A percentile compares a stretch with the other conserved stretches of the same genome.
These are phyloP conservation scores for human DNA, from an alignment of 2,113 vertebrate species.

Conservation along the genomic window DNA sequence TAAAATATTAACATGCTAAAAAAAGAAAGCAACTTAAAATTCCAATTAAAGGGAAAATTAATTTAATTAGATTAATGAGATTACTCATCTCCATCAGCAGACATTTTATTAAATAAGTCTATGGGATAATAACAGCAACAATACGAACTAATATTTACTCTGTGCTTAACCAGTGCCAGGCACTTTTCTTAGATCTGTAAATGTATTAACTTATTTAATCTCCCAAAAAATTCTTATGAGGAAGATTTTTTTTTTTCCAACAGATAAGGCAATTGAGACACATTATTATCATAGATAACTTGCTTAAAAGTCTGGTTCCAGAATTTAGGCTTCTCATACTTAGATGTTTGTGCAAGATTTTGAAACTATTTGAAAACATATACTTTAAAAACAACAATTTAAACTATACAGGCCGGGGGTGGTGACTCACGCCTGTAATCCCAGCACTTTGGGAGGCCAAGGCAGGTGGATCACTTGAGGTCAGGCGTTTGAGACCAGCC, in stretches of 20 bases:
- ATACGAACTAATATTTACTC: background rate
- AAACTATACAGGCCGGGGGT: background rate
- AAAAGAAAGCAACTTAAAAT: constrained; percentile 63
- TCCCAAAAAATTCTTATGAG: background rate
- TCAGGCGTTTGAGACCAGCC: background rate
- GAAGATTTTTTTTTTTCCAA: background rate
- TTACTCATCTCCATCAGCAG: background rate
- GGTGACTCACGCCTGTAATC: background rate
- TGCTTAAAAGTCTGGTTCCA: background rate
- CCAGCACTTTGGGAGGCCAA: background rate
- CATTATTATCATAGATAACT: background rate
- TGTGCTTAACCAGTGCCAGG: background rate
- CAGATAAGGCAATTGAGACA: background rate
- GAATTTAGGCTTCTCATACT: background rate
- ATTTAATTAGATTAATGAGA: constrained; percentile 15
- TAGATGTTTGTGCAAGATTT: background rate
- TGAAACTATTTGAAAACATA: constrained; percentile 1
- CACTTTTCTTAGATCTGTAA: background rate
- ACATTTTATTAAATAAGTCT: background rate
- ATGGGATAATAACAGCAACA: background rate
- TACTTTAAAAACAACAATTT: background rate
- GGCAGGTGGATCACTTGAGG: too few relatives aligned
- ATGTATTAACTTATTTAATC: constrained; percentile 18
- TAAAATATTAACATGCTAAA: constrained; percentile 71
- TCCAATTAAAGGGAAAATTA: constrained; percentile 49